Evolutionary conservation across 2,113 vertebrate genomes (phyloP), one percentile per base, ranked within the genome.

Genomic region (Anser cygnoides): DNA sequence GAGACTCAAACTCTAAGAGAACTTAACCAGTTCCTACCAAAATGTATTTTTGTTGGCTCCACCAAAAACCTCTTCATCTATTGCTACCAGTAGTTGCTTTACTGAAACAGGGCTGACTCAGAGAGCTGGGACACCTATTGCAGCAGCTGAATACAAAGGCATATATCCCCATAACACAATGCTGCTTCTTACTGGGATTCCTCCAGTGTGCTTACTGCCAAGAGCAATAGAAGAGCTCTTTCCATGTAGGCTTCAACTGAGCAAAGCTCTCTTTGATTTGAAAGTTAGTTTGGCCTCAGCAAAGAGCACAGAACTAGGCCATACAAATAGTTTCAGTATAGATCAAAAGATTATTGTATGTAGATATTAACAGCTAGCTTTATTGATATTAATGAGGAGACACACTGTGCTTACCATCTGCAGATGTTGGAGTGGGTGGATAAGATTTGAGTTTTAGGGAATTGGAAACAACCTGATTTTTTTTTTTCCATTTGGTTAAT

Each of bases 381-480:
- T 92, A 89, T 29, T 94, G 83, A 57, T 88, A 88, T 71, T 92
- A 77, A 83, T 65, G 68, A 86, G 85, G 79, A 93, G 68, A 80
- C 41, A n/a, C 46, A 62, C 85, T 67, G 61, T 80, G 66, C 80
- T 92, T 87, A 39, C 65, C 61, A 52, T 90, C 85, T 93, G 92
- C 93, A 93, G 85, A 92, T 95, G 88, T 84, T 94, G 83, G 76
- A 89, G 92, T 84, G 88, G 68, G 76, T 92, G 93, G 83, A 55
- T 90, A 81, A 87, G 68, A 39, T 61, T 83, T 93, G 68, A n/a
- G 68, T 57, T 96, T 94, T 81, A 93, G 73, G 68, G 79, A 92
- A 65, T 57, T 93, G 68, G 79, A 93, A 90, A 43, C 37, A 77
- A 80, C 46, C 7, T 88, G 44, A 5, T 44, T 84, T 81, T 84